These are phyloP conservation scores for Myxocyprinus asiaticus DNA, from an alignment of 2,113 vertebrate species.

Conservation along the genomic window DNA sequence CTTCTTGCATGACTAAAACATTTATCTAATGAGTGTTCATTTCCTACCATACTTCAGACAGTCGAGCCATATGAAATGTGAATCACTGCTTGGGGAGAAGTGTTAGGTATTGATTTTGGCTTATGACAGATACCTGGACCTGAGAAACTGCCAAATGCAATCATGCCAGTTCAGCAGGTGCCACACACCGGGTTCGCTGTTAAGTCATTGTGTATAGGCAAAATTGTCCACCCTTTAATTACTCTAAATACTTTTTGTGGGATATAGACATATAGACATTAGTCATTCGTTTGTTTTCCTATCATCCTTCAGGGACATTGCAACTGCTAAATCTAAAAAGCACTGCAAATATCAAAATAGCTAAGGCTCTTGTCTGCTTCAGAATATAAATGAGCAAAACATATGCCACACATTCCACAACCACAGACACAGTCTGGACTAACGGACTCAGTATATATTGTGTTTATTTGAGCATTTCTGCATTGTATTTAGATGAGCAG, in stretches of 20 bases:
- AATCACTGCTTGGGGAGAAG: constrained; percentile 34
- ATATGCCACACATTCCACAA: too few species aligned
- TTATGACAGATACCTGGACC: constrained; percentile 51
- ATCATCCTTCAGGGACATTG: neutral
- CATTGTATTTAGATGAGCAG: neutral
- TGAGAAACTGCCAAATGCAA: constrained; percentile 49
- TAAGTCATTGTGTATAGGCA: neutral
- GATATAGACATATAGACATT: too few species aligned
- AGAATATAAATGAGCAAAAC: too few species aligned
- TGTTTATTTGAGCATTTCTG: too few species aligned
- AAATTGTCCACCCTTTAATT: constrained; percentile 11
- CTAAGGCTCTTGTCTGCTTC: neutral
- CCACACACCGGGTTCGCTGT: too few species aligned
- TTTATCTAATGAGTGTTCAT: constrained; percentile 35
- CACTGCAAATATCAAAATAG: neutral
- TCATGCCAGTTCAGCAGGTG: constrained; percentile 29
- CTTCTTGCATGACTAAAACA: constrained; percentile 23
- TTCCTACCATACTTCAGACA: constrained; percentile 33
- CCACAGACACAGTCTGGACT: too few species aligned
- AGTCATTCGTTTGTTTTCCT: neutral
- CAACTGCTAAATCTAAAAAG: constrained; percentile 2
- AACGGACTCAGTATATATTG: too few species aligned
- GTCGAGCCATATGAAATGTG: constrained; percentile 49
- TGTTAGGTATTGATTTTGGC: constrained; percentile 49
- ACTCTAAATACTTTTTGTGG: neutral